phyloP scores from a whole-genome alignment of 2,113 vertebrate species.

The Oreotrochilus melanogaster region DNA sequence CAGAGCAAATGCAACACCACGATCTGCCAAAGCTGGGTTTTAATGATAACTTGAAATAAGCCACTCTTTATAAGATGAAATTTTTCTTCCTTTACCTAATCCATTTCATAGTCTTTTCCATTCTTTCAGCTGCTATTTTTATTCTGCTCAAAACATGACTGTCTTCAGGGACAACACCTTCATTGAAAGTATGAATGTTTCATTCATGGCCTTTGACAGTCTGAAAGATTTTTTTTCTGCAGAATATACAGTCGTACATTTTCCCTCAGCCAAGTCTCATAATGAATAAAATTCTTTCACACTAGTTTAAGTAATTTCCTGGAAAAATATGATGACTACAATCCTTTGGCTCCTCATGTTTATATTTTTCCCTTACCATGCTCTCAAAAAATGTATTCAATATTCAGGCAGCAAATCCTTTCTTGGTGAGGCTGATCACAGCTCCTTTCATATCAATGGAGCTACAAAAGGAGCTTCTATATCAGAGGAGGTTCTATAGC shows the following conservation, averaged over 20 bases:
- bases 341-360: background rate
- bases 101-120: background rate
- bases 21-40: background rate
- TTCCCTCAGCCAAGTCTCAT: background rate
- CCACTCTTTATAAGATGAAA: background rate
- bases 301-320: slow-evolving; percentile 1
- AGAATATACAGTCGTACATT: background rate
- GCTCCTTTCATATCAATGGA: background rate
- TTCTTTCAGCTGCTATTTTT: slow-evolving; percentile 42
- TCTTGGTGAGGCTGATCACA: background rate
- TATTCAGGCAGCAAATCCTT: background rate
- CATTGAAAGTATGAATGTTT: slow-evolving; percentile 54
- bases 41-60: background rate
- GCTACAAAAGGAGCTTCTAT: background rate
- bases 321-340: background rate
- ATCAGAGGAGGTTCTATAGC: background rate
- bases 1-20: background rate
- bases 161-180: slow-evolving; percentile 26
- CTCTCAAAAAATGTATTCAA: background rate
- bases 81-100: background rate
- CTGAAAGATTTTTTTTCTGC: background rate
- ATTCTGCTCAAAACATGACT: slow-evolving; percentile 29
- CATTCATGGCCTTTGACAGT: slow-evolving; percentile 40
- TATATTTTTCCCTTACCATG: background rate
- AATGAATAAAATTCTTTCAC: slow-evolving; percentile 30